A percentile compares a stretch with the other conserved stretches of the same genome.
phyloP scores from a whole-genome alignment of 2,888 invertebrate genomes.

The Hirtodrosophila confusa region DNA sequence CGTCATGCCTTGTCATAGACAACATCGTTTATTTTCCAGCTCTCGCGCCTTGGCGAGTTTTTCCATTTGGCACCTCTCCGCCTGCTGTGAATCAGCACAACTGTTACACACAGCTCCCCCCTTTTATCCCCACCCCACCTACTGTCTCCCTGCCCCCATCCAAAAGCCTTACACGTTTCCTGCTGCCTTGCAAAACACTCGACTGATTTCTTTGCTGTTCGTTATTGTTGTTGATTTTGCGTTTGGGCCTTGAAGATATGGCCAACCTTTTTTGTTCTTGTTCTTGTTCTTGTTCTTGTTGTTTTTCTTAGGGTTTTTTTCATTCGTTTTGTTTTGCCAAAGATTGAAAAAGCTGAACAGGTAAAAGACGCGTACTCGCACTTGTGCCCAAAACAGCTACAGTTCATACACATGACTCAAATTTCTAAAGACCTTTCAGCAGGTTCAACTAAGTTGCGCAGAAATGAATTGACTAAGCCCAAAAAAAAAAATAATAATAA shows the following conservation, averaged over 20 bases:
- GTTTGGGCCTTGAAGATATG: slow-evolving; percentile 38
- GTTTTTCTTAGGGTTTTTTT: not conserved
- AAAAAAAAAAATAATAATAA: no score
- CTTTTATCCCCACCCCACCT: slow-evolving; percentile 4
- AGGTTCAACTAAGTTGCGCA: no score
- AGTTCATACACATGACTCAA: no score
- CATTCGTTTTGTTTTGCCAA: slow-evolving; percentile 1
- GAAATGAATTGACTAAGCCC: no score
- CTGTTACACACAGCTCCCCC: slow-evolving; percentile 40
- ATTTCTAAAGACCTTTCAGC: no score
- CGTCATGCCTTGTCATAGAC: slow-evolving; percentile 78
- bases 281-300: not conserved
- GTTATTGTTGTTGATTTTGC: slow-evolving; percentile 66
- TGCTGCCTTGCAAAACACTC: slow-evolving; percentile 50
- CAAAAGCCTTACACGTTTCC: not conserved
- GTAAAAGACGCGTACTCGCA: slow-evolving; percentile 8
- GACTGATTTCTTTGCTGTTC: slow-evolving; percentile 61
- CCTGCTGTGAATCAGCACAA: slow-evolving; percentile 66
- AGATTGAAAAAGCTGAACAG: not conserved
- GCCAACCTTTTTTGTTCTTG: slow-evolving; percentile 22
- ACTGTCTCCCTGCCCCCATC: not conserved
- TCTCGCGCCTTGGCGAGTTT: slow-evolving; percentile 42
- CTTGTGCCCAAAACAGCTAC: no score
- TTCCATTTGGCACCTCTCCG: slow-evolving; percentile 66
- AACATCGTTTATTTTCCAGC: slow-evolving; percentile 74